Evolutionary conservation across 1,140 invertebrate genomes (phyloP), one percentile per base, ranked within the genome.

Genomic region (Nasonia longicornis): DNA sequence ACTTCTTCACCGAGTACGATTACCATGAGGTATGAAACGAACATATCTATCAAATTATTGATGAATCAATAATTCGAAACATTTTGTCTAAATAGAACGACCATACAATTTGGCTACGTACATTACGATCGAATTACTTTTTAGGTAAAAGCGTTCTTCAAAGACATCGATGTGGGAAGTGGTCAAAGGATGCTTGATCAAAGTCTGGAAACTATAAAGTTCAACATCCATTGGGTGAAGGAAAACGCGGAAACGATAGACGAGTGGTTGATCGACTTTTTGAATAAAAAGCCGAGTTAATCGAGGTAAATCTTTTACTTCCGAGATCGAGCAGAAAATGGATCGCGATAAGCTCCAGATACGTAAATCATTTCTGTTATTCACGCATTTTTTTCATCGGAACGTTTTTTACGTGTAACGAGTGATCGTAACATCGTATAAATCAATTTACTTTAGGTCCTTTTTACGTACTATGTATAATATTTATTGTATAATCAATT

Each of bases 221-320:
- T 95, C 63, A 96, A 96, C 87, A 95, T 96, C n/a, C 92, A 94
- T 79, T 96, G 95, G 95, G 92, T 95, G 2, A 89, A 92, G 63
- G 90, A 93, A 58, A 94, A 95, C 84, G 93, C 93, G n/a, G 90
- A 92, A 2, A 87, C 89, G 58, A 91, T 94, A 42, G 91, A 92
- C 82, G 84, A 91, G 69, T 95, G 94, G 94, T 89, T 95, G 2
- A 87, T 88, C n/a, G 88, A 84, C 63, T 72, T 83, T 79, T 78
- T 87, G 80, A 83, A 74, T 4, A 58, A 70, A 20, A 77, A 72
- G 31, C 52, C 48, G 22, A 77, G 77, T 81, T 80, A 80, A 78
- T 77, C 45, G 22, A 81, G 26, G 69, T 77, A 64, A 72, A 45
- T 22, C 52, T 80, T 80, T 35, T 71, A 48, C 38, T 69, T 35